phyloP scores from a whole-genome alignment of 2,888 invertebrate species.

The Ommatoiulus sabulosus region DNA sequence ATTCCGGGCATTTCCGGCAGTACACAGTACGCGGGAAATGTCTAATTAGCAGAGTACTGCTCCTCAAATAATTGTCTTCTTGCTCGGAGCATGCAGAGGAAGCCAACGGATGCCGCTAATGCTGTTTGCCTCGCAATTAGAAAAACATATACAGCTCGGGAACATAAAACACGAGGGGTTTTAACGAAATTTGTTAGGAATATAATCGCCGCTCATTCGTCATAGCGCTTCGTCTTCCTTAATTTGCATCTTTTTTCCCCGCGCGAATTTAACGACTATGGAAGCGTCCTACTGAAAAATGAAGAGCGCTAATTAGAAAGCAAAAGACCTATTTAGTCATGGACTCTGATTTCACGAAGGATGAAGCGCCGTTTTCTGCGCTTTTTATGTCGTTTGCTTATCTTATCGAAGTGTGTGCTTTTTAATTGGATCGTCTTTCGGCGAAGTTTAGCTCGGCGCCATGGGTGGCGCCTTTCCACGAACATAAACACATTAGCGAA shows the following conservation, averaged over 20 bases:
- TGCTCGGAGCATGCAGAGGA: slow-evolving; percentile 5
- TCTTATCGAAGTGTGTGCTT: no score
- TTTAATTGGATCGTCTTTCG: no score
- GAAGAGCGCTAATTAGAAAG: not conserved
- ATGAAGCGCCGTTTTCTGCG: no score
- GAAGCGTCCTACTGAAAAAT: not conserved
- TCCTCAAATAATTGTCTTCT: slow-evolving; percentile 14
- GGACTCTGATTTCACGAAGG: not conserved
- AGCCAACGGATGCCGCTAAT: not conserved
- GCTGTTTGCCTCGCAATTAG: slow-evolving; percentile 2
- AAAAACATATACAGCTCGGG: not conserved
- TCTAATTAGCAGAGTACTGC: not conserved
- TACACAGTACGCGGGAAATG: not conserved
- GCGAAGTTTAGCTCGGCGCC: no score
- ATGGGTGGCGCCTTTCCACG: no score
- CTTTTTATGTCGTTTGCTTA: no score
- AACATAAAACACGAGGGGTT: not conserved
- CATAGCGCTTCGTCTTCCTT: not conserved
- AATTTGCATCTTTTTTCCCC: not conserved
- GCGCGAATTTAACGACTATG: no score
- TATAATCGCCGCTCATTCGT: not conserved
- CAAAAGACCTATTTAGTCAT: not conserved
- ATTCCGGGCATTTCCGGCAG: no score
- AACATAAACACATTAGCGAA: no score
- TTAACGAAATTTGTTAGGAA: not conserved